phyloP scores from a whole-genome alignment of 2,797 vertebrate genomes.

The Neosilurus mollespiculum region DNA sequence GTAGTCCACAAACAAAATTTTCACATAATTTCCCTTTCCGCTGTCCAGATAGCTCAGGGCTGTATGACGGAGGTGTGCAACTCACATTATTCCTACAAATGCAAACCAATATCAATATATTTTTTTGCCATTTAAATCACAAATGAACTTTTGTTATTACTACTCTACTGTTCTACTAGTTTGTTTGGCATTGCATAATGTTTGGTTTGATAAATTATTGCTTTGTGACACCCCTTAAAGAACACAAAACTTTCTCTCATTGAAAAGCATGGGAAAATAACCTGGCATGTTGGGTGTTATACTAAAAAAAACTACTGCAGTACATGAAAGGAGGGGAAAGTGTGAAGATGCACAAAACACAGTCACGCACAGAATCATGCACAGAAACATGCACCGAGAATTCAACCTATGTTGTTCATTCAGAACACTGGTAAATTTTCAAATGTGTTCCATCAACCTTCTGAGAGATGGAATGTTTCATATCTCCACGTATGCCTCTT shows the following conservation, averaged over 20 bases:
- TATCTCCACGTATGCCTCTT: neutral
- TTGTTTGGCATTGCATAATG: neutral
- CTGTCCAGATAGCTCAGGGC: no score
- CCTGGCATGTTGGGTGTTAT: neutral
- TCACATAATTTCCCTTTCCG: no score
- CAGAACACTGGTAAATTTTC: neutral
- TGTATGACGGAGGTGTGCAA: no score
- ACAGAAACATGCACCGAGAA: neutral
- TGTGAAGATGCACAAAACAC: neutral
- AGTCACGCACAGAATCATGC: neutral
- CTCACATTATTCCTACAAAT: neutral
- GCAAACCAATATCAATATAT: neutral
- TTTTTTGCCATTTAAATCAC: constrained; percentile 3
- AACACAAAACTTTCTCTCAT: neutral
- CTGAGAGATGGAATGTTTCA: neutral
- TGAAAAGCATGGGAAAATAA: neutral
- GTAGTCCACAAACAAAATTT: no score
- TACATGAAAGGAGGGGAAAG: neutral
- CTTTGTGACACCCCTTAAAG: neutral
- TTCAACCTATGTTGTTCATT: neutral
- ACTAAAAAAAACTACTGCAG: neutral
- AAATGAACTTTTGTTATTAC: neutral
- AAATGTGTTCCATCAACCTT: neutral
- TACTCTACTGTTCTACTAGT: neutral
- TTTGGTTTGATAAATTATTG: constrained; percentile 14